Percentiles rank a stretch among this genome's conserved stretches.
phyloP scores from a whole-genome alignment of 2,888 invertebrate genomes.

The Clanis bilineata region DNA sequence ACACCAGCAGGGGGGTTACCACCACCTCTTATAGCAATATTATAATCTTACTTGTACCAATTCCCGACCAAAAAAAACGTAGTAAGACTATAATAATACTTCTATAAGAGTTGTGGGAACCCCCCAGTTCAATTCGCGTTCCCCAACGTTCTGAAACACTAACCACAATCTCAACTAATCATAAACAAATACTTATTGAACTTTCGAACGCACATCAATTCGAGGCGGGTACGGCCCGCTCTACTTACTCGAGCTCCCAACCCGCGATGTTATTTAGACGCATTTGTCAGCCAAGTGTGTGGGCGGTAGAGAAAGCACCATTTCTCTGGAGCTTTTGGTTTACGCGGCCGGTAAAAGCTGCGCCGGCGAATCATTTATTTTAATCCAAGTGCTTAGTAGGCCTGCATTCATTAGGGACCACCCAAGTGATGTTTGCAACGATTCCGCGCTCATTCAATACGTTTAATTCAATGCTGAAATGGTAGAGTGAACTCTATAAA shows the following conservation, averaged over 20 bases:
- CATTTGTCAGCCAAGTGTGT: conserved; percentile 52
- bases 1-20: too few species aligned
- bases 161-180: not conserved
- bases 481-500: not conserved
- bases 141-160: not conserved
- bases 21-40: too few species aligned
- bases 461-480: not conserved
- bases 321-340: conserved; percentile 34
- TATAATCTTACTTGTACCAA: too few species aligned
- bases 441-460: not conserved
- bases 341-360: conserved; percentile 18
- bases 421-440: conserved; percentile 1
- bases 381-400: conserved; percentile 15
- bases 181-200: conserved; percentile 5
- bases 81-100: too few species aligned
- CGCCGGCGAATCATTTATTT: conserved; percentile 18
- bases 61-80: too few species aligned
- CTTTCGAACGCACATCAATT: conserved; percentile 11
- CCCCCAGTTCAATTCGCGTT: not conserved
- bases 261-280: conserved; percentile 39
- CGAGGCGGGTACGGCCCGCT: not conserved
- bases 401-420: conserved; percentile 18
- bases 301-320: conserved; percentile 51
- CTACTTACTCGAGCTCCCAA: not conserved
- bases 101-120: too few species aligned